Conservation (phyloP, 2,888 invertebrate species). For the Periphyllus acericola region DNA sequence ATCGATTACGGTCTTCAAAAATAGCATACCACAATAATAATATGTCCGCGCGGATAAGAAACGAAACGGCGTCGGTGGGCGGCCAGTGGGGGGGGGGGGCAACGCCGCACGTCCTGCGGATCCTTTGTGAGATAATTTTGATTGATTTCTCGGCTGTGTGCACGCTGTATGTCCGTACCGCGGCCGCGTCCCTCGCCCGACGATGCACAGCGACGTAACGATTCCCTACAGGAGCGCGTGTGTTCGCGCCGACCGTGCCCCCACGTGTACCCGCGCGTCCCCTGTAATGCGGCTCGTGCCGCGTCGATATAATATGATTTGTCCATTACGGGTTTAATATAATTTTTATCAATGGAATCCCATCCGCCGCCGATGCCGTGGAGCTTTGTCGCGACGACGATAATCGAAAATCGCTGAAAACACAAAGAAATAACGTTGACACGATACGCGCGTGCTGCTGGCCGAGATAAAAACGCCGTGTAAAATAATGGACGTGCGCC, state of each 20-base stretch:
- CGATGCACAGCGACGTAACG: not conserved
- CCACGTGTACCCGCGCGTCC: too few relatives aligned
- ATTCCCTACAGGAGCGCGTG: not conserved
- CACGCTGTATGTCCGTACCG: too few relatives aligned
- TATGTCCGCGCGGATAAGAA: not conserved
- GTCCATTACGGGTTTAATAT: not conserved
- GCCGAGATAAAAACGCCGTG: not conserved
- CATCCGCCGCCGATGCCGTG: not conserved
- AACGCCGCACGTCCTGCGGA: not conserved
- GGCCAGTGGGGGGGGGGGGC: too few relatives aligned
- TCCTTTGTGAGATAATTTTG: slow-evolving; percentile 32
- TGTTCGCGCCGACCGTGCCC: not conserved
- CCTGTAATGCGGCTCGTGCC: not conserved
- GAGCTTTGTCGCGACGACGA: not conserved
- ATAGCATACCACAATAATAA: not conserved
- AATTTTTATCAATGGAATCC: slow-evolving; percentile 23
- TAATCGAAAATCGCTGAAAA: not conserved
- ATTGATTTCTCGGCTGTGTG: slow-evolving; percentile 3
- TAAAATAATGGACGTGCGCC: not conserved
- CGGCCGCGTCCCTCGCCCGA: not conserved
- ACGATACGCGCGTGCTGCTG: not conserved
- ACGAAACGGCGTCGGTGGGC: not conserved
- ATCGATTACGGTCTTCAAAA: not conserved
- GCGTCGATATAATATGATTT: not conserved
- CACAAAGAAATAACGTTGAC: not conserved